A percentile compares a stretch with the other conserved stretches of the same genome.
phyloP scores from a whole-genome alignment of 2,888 invertebrate species.

The Diarsia mendica region DNA sequence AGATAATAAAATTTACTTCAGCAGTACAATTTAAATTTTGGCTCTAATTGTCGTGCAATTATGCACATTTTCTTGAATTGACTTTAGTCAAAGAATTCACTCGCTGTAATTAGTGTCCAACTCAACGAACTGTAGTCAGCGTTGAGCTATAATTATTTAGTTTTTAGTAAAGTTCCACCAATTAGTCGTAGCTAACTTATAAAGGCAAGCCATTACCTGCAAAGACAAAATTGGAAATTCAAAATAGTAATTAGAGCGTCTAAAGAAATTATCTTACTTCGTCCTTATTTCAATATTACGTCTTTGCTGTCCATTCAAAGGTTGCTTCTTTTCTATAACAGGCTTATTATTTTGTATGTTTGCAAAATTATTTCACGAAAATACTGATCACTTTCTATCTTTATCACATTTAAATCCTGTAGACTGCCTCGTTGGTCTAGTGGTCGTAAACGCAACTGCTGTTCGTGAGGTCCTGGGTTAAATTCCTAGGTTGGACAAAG shows the following conservation, averaged over 20 bases:
- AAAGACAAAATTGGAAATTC: slow-evolving; percentile 3
- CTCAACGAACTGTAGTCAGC: slow-evolving; percentile 1
- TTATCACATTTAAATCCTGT: not conserved
- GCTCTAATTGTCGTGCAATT: not conserved
- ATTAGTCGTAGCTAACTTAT: slow-evolving; percentile 38
- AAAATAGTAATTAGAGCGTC: slow-evolving; percentile 10
- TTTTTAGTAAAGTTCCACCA: slow-evolving; percentile 16
- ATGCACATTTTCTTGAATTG: slow-evolving; percentile 6
- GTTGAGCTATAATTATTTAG: slow-evolving; percentile 16
- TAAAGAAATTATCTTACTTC: not conserved
- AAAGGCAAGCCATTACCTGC: not conserved
- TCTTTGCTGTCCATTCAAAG: not conserved
- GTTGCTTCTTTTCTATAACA: not conserved
- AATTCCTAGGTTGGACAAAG: too few species aligned
- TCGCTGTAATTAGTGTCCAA: slow-evolving; percentile 6
- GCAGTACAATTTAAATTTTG: slow-evolving; percentile 11
- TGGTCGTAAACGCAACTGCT: too few species aligned
- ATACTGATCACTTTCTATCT: not conserved
- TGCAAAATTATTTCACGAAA: not conserved
- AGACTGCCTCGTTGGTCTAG: too few species aligned
- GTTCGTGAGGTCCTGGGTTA: too few species aligned
- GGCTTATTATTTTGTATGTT: not conserved
- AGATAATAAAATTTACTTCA: not conserved
- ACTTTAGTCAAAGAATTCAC: slow-evolving; percentile 13
- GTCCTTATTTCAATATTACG: not conserved